Conservation (phyloP, 2,888 invertebrate genomes). For the Trissonchulus latispiculum region DNA sequence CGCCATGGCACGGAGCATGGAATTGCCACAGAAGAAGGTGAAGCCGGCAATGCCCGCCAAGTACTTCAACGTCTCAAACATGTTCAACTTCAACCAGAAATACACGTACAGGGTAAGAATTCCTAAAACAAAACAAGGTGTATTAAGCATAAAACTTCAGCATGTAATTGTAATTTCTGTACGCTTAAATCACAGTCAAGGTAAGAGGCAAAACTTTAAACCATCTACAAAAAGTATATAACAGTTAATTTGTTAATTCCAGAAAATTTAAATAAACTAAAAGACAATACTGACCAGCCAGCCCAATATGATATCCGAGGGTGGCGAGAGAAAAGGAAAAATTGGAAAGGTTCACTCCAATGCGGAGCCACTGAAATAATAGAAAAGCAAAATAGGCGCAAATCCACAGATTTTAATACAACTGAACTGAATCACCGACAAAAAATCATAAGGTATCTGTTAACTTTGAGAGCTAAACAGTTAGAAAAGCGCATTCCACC, state of each 20-base stretch:
- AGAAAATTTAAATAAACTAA: too few species aligned
- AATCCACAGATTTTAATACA: too few species aligned
- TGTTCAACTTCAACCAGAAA: constrained; percentile 85
- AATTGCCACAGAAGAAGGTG: constrained; percentile 86
- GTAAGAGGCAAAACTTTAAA: not conserved
- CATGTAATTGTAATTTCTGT: too few species aligned
- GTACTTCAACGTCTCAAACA: constrained; percentile 89
- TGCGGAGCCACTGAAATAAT: constrained; percentile 60
- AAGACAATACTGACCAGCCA: constrained; percentile 69
- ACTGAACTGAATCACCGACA: too few species aligned
- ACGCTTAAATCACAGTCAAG: constrained; percentile 6
- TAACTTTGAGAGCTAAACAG: too few species aligned
- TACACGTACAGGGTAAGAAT: constrained; percentile 75
- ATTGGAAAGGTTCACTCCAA: constrained; percentile 74
- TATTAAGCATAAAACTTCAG: too few species aligned
- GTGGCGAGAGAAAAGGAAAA: constrained; percentile 67
- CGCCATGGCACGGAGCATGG: constrained; percentile 55
- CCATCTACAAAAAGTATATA: too few species aligned
- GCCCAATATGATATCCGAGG: constrained; percentile 76
- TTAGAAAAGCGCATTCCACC: too few species aligned
- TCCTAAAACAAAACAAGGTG: constrained; percentile 50
- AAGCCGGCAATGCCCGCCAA: constrained; percentile 70
- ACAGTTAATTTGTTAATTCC: too few species aligned
- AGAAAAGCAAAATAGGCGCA: too few species aligned
- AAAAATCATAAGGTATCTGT: too few species aligned